Percentiles rank a stretch among this genome's conserved stretches.
Conservation (phyloP, 2,888 invertebrate species). For the Schizotus pectinicornis region DNA sequence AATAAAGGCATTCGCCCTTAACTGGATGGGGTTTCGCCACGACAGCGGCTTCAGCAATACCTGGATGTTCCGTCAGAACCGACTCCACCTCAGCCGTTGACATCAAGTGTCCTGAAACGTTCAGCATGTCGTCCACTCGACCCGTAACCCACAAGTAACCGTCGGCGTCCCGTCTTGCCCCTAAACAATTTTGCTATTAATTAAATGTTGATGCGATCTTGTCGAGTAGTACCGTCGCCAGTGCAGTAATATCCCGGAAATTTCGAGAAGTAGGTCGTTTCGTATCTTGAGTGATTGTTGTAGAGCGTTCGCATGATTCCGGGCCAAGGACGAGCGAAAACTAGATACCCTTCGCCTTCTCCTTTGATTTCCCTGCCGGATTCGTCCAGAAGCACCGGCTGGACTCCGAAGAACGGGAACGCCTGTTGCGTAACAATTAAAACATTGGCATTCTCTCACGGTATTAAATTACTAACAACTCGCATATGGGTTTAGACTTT, state of each 20-base stretch:
- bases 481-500: background rate
- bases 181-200: constrained; percentile 58
- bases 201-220: constrained; percentile 2
- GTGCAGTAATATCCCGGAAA: constrained; percentile 98
- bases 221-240: constrained; percentile 81
- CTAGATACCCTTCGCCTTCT: constrained; percentile 92
- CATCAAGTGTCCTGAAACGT: constrained; percentile 97
- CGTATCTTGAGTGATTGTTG: constrained; percentile 88
- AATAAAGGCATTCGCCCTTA: constrained; percentile 97
- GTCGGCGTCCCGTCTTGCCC: constrained; percentile 89
- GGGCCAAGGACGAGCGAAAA: constrained; percentile 96
- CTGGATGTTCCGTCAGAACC: constrained; percentile 76
- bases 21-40: constrained; percentile 93
- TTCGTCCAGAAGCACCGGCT: constrained; percentile 86
- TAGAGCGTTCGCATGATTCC: constrained; percentile 96
- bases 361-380: constrained; percentile 85
- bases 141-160: constrained; percentile 97
- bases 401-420: constrained; percentile 97
- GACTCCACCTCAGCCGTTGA: constrained; percentile 95
- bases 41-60: constrained; percentile 94
- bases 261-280: constrained; percentile 92
- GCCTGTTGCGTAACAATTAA: constrained; percentile 67
- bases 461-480: background rate
- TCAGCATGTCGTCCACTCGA: constrained; percentile 97
- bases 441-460: background rate